Evolutionary conservation across 2,888 invertebrate genomes (phyloP).

Genomic region (Oxycera nigricornis): DNA sequence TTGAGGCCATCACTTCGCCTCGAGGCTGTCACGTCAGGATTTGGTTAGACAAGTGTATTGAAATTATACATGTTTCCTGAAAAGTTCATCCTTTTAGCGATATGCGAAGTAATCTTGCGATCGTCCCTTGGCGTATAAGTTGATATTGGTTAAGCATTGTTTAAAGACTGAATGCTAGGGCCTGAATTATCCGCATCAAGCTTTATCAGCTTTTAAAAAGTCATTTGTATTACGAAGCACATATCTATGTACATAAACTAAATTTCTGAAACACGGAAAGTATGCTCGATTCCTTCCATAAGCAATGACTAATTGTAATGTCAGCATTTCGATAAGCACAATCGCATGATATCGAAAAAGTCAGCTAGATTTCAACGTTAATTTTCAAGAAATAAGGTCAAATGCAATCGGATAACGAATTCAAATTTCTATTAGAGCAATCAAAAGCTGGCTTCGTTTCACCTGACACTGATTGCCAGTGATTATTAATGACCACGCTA

Average conservation of each 20-base stretch:
- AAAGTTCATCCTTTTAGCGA: no score
- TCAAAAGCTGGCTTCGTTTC: background rate
- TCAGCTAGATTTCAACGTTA: background rate
- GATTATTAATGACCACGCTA: background rate
- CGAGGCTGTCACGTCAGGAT: no score
- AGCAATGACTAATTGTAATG: background rate
- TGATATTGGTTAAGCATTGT: no score
- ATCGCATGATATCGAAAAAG: background rate
- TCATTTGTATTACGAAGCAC: background rate
- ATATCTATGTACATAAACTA: background rate
- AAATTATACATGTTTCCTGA: no score
- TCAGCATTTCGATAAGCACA: background rate
- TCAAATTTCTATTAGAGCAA: background rate
- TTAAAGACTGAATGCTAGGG: background rate
- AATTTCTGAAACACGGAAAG: background rate
- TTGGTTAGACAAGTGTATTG: no score
- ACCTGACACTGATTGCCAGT: background rate
- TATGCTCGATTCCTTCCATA: background rate
- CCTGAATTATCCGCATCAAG: background rate
- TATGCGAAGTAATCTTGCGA: no score
- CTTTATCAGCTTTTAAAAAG: background rate
- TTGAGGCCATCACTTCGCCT: no score
- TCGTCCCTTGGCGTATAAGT: no score
- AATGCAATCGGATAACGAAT: conserved; percentile 2
- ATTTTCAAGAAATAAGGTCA: background rate